Base-by-base conservation (phyloP, 1,140 invertebrate genomes). In the Zaprionus camerounensis region DNA sequence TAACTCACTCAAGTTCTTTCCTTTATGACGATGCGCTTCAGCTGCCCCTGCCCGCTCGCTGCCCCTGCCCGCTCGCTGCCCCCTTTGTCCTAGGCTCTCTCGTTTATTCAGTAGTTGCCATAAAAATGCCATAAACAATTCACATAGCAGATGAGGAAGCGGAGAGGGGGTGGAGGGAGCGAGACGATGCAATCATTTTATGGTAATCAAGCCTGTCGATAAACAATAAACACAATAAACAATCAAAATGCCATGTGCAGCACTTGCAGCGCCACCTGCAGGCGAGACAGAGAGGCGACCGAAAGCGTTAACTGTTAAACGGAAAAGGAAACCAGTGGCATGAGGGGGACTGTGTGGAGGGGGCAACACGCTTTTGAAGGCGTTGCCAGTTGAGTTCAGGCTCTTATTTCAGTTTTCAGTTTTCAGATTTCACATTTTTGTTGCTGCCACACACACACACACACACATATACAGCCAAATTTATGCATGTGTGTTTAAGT, bases 141-240 rank as follows among this genome's bases (percentile, higher is more conserved):
- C 15, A 34, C 31, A 11, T 9, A 34, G 3, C 31, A 11, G 31
- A 34, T 34, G 24, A 20, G 15, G 1, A 12, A 17, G n/a, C 0
- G 0, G 51, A 26, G 9, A 62, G 20, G 2, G 12, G 7, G 36
- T 9, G 13, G 13, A 13, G 34, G 34, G 41, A n/a, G 41, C 41
- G 31, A 34, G 31, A 34, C 31, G 31, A 67, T 46, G 70, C 82
- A 85, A 85, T 86, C 72, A 86, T 78, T 83, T 87, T 86, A 87
- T 86, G 83, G 83, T 86, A 86, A 86, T 86, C 84, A 80, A 81
- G 26, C 12, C 26, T 84, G 77, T 74, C 80, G 79, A 87, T 87
- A 82, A 82, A 79, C 80, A 82, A 82, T 78, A 80, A 71, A 71
- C 57, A 55, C 71, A 73, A 68, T 73, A 61, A 84, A 86, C 82